Base-by-base conservation (phyloP, 2,113 vertebrate species). In the Vireo altiloquus region DNA sequence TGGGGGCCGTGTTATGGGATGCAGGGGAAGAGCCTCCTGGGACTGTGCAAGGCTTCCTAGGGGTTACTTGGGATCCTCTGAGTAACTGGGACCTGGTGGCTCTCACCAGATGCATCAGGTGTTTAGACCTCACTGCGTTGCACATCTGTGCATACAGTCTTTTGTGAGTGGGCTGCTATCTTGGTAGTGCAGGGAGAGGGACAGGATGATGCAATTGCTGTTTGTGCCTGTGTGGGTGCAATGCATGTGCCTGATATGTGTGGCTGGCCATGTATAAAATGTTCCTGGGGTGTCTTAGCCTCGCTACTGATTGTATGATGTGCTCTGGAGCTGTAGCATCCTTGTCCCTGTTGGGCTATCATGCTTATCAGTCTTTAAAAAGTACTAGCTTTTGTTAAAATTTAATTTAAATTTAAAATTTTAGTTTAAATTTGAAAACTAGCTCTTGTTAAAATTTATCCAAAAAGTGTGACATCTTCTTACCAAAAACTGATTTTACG, bases 101-200 rank as follows among this genome's bases (percentile, higher is more conserved):
- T 42, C 19, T 9, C 59, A 10, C 2, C 2, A 2, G 24, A 20
- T 1, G 1, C 18, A 42, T 5, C 9, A 24, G 31, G 7, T 17
- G 5, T 53, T 70, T 57, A 44, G 42, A 6, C 6, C 7, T 8
- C 12, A 6, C 15, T 31, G 8, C 30, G 11, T 22, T 50, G 17
- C 15, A 39, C 11, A 15, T 10, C 24, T 7, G 1, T 23, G 4
- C 28, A 31, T 7, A 12, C 4, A 10, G 6, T 4, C 53, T 69
- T 61, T 35, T 20, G n/a, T 8, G 9, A 28, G 19, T 5, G 9
- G 6, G 50, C 8, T 1, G 19, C 22, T 28, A 3, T 10, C 11
- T 16, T 63, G 27, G 24, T 65, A 9, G 4, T 65, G 18, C 53
- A n/a, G 30, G 63, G 19, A 40, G 24, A 46, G 4, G 6, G 72